Percentiles rank a stretch among this genome's conserved stretches.
These are phyloP conservation scores for Philereme transversata DNA, from an alignment of 2,888 invertebrate genomes.

Conservation along the genomic window DNA sequence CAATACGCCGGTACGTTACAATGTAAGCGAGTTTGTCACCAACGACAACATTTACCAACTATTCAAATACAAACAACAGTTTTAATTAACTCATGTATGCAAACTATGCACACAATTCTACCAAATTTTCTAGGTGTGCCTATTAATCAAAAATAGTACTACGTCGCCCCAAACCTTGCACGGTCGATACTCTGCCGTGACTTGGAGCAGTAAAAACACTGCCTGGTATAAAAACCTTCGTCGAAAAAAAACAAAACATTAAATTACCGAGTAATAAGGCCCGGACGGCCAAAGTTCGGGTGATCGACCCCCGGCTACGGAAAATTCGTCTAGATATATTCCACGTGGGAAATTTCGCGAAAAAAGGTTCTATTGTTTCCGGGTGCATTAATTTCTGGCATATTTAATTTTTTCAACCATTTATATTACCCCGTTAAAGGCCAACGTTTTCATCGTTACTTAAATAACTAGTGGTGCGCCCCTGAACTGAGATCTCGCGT, in stretches of 20 bases:
- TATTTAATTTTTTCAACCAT: constrained; percentile 34
- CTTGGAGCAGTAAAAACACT: constrained; percentile 72
- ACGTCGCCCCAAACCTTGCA: constrained; percentile 38
- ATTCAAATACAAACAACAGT: background rate
- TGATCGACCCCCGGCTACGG: constrained; percentile 68
- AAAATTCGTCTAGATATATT: constrained; percentile 64
- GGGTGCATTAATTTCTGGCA: constrained; percentile 41
- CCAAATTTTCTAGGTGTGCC: constrained; percentile 35
- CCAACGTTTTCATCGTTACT: constrained; percentile 1
- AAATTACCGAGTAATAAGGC: constrained; percentile 79
- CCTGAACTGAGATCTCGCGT: too few relatives aligned
- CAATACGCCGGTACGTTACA: too few relatives aligned
- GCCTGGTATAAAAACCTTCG: constrained; percentile 64
- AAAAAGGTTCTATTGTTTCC: constrained; percentile 49
- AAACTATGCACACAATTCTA: background rate
- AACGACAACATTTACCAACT: background rate
- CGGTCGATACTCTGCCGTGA: constrained; percentile 80
- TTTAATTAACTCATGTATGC: background rate
- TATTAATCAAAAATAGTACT: constrained; percentile 56
- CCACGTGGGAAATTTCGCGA: constrained; percentile 78
- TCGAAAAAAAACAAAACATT: constrained; percentile 73
- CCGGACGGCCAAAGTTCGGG: constrained; percentile 64
- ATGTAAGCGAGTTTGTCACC: too few relatives aligned
- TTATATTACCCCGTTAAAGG: constrained; percentile 30
- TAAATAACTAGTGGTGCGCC: too few relatives aligned